Evolutionary conservation across 2,888 invertebrate species (phyloP).

Genomic region (Idaea aversata): DNA sequence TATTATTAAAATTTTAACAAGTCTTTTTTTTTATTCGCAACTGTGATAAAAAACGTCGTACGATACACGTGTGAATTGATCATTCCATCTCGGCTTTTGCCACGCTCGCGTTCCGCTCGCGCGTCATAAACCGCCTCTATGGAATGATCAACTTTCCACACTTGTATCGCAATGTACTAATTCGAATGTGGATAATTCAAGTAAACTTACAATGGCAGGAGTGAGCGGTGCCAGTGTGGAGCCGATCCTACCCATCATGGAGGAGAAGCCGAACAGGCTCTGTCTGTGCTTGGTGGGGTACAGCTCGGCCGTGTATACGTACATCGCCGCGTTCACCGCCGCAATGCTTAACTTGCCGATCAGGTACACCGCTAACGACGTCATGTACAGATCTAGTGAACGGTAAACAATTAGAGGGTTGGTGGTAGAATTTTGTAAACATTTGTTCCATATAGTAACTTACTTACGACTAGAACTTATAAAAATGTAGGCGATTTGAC

Average conservation of each 20-base stretch:
- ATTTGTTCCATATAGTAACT: no score
- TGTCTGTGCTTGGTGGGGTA: conserved; percentile 84
- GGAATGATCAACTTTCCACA: no score
- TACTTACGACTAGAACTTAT: conserved; percentile 43
- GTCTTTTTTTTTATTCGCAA: no score
- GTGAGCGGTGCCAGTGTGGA: conserved; percentile 84
- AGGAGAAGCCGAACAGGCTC: conserved; percentile 82
- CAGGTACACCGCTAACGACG: conserved; percentile 73
- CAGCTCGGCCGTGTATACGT: conserved; percentile 83
- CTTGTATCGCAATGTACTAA: no score
- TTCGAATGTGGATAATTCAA: no score
- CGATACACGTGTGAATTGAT: no score
- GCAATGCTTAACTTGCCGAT: conserved; percentile 82
- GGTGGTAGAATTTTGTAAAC: not conserved
- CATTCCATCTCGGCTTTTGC: no score
- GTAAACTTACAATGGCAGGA: conserved; percentile 79
- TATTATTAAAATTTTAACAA: no score
- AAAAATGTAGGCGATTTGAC: conserved; percentile 80
- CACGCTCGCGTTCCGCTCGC: no score
- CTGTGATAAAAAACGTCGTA: no score
- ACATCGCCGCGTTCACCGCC: conserved; percentile 79
- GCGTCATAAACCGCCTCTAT: no score
- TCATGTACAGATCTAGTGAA: conserved; percentile 30
- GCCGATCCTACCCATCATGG: conserved; percentile 84
- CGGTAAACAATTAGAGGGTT: not conserved